Percentiles rank a stretch among this genome's conserved stretches.
Evolutionary conservation across 53 echinoderm and acorn worm species (phyloP).

Genomic region (Glandiceps talaboti): DNA sequence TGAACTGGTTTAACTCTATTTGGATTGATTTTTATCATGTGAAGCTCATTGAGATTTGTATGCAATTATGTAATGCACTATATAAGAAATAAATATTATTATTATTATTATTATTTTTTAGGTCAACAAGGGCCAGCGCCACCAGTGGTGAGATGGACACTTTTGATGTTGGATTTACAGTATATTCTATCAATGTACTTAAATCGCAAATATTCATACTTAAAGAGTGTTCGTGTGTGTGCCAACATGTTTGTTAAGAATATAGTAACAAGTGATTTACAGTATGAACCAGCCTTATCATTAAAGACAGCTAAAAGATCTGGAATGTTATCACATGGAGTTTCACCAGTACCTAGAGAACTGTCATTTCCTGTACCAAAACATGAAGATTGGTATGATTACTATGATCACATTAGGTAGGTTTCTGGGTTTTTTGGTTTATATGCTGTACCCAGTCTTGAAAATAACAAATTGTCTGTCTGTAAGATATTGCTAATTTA

Average conservation of each 20-base stretch:
- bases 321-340: conserved; percentile 67
- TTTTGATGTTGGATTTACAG: conserved; percentile 79
- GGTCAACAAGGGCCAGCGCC: conserved; percentile 88
- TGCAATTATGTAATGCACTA: too few species aligned
- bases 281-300: conserved; percentile 76
- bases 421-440: conserved; percentile 7
- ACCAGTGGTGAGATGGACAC: conserved; percentile 54
- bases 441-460: too few species aligned
- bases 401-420: conserved; percentile 76
- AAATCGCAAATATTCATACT: conserved; percentile 75
- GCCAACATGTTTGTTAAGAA: conserved; percentile 86
- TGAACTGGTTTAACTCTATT: too few species aligned
- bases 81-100: too few species aligned
- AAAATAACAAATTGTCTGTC: too few species aligned
- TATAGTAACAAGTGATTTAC: conserved; percentile 86
- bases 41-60: too few species aligned
- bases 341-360: conserved; percentile 85
- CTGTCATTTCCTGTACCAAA: conserved; percentile 81
- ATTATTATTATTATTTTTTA: too few species aligned
- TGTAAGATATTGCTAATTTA: too few species aligned
- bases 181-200: conserved; percentile 98
- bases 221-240: conserved; percentile 78
- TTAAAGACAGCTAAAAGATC: conserved; percentile 71
- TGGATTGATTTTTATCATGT: too few species aligned
- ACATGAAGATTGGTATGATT: conserved; percentile 63